Percentiles rank a stretch among this genome's conserved stretches.
phyloP scores from a whole-genome alignment of 2,113 vertebrate species.

The Myodes glareolus region DNA sequence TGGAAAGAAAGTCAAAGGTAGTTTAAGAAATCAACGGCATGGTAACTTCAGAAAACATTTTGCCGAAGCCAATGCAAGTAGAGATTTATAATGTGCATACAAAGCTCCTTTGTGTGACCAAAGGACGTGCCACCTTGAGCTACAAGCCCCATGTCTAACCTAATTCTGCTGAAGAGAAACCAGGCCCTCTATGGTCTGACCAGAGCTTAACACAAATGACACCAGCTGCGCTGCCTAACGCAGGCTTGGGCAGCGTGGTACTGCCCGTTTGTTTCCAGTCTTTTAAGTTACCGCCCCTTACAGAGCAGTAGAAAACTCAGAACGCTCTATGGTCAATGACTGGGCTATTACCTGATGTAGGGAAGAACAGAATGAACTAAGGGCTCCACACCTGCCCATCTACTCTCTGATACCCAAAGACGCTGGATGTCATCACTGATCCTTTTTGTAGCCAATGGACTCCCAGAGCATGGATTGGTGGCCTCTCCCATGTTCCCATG shows the following conservation, averaged over 20 bases:
- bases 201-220: slow-evolving; percentile 57
- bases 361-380: neutral
- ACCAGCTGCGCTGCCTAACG: slow-evolving; percentile 41
- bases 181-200: slow-evolving; percentile 53
- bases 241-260: slow-evolving; percentile 47
- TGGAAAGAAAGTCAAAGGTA: neutral
- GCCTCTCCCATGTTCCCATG: neutral
- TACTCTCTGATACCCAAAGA: neutral
- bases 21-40: neutral
- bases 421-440: neutral
- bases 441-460: neutral
- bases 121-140: slow-evolving; percentile 61
- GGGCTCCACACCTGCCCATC: slow-evolving; percentile 20
- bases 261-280: slow-evolving; percentile 25
- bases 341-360: neutral
- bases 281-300: slow-evolving; percentile 17
- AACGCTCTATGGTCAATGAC: neutral
- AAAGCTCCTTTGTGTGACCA: slow-evolving; percentile 65
- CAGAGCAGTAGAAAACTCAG: slow-evolving; percentile 45
- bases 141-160: slow-evolving; percentile 59
- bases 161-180: slow-evolving; percentile 58
- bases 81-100: slow-evolving; percentile 55
- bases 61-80: slow-evolving; percentile 50
- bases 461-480: neutral
- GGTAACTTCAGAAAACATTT: slow-evolving; percentile 52